A percentile compares a stretch with the other conserved stretches of the same genome.
These are phyloP conservation scores for Thysanoteuthis rhombus DNA, from an alignment of 2,888 invertebrate genomes.

Conservation along the genomic window DNA sequence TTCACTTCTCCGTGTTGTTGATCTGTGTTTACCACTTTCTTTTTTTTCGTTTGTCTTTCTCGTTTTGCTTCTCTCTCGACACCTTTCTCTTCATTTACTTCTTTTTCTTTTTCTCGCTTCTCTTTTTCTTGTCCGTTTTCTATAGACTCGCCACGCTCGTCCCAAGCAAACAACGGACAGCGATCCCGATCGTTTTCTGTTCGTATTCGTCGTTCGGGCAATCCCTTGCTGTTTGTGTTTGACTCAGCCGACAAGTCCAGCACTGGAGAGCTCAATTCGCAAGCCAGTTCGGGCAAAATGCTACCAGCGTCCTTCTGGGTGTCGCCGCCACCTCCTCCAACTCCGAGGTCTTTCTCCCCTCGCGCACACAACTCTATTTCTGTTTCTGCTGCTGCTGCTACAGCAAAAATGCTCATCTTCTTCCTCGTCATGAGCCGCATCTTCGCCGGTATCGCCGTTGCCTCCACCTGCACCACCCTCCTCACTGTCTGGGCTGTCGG, in stretches of 20 bases:
- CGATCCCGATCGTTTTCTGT: neutral
- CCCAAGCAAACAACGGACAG: neutral
- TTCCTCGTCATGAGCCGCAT: neutral
- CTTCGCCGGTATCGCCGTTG: neutral
- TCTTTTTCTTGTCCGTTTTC: neutral
- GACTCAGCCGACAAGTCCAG: neutral
- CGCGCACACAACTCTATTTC: neutral
- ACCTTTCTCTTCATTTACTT: neutral
- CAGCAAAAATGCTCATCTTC: neutral
- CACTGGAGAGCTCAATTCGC: constrained; percentile 12
- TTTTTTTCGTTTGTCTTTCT: neutral
- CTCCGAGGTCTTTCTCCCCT: constrained; percentile 12
- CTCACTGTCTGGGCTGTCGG: neutral
- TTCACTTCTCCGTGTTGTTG: neutral
- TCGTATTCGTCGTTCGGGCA: neutral
- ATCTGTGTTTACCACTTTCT: too few relatives aligned
- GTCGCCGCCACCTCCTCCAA: neutral
- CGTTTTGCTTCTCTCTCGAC: neutral
- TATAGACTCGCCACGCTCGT: neutral
- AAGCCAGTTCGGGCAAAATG: neutral
- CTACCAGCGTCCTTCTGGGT: neutral
- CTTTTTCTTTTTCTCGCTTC: neutral
- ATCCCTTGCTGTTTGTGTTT: neutral
- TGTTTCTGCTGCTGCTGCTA: neutral
- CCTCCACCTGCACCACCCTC: neutral